These are phyloP conservation scores for Papilio glaucus DNA, from an alignment of 1,140 invertebrate species.

Conservation along the genomic window DNA sequence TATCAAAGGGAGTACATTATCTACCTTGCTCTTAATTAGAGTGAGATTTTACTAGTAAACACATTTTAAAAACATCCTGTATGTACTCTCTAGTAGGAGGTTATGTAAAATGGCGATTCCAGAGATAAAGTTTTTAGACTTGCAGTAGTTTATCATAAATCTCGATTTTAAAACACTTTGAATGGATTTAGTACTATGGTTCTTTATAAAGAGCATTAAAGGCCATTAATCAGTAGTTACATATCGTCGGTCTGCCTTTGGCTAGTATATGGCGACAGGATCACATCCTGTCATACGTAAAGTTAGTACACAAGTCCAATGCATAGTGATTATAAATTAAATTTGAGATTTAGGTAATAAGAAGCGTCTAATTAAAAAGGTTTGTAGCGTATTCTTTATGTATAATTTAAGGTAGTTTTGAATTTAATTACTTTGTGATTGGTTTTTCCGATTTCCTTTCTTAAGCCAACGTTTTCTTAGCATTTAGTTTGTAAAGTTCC, in stretches of 20 bases:
- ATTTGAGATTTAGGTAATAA: constrained; percentile 2
- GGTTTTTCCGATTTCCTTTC: constrained; percentile 34
- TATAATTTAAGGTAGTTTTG: constrained; percentile 27
- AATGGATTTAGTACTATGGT: background rate
- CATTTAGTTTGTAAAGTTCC: constrained; percentile 11
- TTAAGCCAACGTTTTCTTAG: constrained; percentile 10
- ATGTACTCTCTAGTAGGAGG: constrained; percentile 10
- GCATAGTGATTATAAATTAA: too few relatives aligned
- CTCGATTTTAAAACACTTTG: background rate
- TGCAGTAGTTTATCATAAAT: background rate
- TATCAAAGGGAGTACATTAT: constrained; percentile 32
- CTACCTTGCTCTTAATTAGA: background rate
- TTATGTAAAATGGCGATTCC: background rate
- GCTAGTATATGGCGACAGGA: background rate
- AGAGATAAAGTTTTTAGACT: background rate
- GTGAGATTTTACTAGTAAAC: background rate
- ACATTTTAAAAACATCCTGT: constrained; percentile 5
- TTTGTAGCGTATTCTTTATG: constrained; percentile 33
- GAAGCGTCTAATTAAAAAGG: constrained; percentile 10
- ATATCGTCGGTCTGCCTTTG: too few relatives aligned
- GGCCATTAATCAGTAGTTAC: too few relatives aligned
- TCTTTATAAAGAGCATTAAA: too few relatives aligned
- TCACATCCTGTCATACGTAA: constrained; percentile 26
- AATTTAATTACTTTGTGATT: constrained; percentile 28
- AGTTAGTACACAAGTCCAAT: background rate